These are phyloP conservation scores for Scaptomyza pallida DNA, from an alignment of 1,140 invertebrate species.

Conservation along the genomic window DNA sequence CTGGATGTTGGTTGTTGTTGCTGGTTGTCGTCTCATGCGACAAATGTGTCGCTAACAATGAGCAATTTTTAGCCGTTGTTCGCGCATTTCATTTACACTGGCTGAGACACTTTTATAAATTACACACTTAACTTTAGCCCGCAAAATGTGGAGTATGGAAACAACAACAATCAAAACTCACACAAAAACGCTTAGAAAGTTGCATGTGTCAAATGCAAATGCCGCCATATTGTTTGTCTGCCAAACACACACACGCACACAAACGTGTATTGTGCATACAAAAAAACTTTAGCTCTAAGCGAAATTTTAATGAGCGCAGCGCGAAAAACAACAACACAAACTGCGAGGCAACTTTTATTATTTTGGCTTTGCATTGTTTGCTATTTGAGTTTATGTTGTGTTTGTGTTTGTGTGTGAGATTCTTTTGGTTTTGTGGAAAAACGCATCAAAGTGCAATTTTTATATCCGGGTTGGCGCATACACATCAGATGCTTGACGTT, in stretches of 20 bases:
- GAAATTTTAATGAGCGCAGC: conserved; percentile 74
- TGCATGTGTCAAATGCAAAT: conserved; percentile 59
- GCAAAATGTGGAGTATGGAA: conserved; percentile 1
- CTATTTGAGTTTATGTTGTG: conserved; percentile 38
- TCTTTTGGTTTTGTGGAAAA: conserved; percentile 9
- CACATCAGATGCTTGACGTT: conserved; percentile 20
- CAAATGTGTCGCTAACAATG: conserved; percentile 68
- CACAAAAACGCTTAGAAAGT: conserved; percentile 50
- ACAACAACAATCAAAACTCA: not conserved
- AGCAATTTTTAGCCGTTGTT: conserved; percentile 52
- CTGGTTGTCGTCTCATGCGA: too few species aligned
- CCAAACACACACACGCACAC: not conserved
- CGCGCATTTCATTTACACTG: conserved; percentile 26
- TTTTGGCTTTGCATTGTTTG: conserved; percentile 60
- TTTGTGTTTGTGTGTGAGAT: conserved; percentile 11
- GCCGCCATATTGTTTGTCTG: conserved; percentile 34
- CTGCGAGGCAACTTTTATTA: conserved; percentile 71
- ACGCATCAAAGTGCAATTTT: conserved; percentile 79
- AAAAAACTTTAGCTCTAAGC: conserved; percentile 51
- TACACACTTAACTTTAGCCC: conserved; percentile 69
- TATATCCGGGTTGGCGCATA: conserved; percentile 63
- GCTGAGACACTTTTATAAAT: conserved; percentile 69
- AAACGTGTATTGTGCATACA: conserved; percentile 31
- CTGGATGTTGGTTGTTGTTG: too few species aligned
- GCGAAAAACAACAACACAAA: conserved; percentile 43